Evolutionary conservation across 2,113 vertebrate species (phyloP).

Genomic region (Aramus guarauna): DNA sequence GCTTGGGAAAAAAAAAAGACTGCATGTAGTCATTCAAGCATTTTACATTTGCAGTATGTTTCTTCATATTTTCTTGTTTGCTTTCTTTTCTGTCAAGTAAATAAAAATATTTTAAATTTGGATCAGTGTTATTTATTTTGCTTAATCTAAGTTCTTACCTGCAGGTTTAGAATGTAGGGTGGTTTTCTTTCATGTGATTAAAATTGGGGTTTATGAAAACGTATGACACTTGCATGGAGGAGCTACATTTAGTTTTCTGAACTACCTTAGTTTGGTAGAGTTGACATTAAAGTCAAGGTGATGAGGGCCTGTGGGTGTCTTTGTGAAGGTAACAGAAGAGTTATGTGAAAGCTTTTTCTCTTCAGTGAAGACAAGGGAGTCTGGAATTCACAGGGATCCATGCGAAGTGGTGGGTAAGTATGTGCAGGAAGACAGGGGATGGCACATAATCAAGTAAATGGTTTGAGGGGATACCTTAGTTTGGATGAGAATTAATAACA

Average conservation of each 20-base stretch:
- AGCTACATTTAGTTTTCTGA: neutral
- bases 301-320: neutral
- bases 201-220: neutral
- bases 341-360: neutral
- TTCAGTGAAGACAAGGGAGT: neutral
- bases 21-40: neutral
- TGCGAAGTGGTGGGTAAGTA: neutral
- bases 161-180: neutral
- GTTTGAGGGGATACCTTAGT: neutral
- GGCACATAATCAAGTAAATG: neutral
- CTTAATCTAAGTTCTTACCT: neutral
- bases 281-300: neutral
- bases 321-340: neutral
- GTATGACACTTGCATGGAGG: neutral
- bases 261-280: neutral
- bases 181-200: neutral
- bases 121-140: neutral
- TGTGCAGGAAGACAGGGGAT: neutral
- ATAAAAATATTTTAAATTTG: neutral
- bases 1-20: neutral
- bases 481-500: neutral
- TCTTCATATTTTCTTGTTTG: neutral
- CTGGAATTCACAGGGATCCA: neutral
- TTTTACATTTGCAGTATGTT: neutral
- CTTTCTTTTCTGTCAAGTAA: neutral